A percentile compares a stretch with the other conserved stretches of the same genome.
Evolutionary conservation across 2,113 vertebrate genomes (phyloP).

Genomic region (Eulemur rufifrons): DNA sequence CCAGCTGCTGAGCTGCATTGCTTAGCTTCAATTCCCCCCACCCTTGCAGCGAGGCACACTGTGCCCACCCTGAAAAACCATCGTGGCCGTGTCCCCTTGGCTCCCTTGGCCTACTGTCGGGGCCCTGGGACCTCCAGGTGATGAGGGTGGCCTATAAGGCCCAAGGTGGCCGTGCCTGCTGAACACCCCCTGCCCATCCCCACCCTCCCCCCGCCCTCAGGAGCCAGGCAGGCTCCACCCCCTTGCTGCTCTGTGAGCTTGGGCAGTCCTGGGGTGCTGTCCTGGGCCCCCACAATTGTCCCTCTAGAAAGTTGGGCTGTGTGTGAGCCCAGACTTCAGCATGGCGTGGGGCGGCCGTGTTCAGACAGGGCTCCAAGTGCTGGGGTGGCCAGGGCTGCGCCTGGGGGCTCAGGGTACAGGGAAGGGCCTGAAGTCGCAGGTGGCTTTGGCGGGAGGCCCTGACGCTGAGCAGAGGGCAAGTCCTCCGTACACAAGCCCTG

Average conservation of each 20-base stretch:
- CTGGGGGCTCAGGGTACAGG: not conserved
- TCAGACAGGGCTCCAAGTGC: not conserved
- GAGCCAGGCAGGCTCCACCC: not conserved
- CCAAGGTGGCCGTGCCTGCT: not conserved
- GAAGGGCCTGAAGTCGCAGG: not conserved
- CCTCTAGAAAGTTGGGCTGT: not conserved
- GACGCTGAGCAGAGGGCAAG: not conserved
- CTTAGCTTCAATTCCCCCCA: not conserved
- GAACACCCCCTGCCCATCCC: too few species aligned
- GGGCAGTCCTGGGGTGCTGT: not conserved
- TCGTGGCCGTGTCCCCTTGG: not conserved
- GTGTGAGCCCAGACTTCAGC: not conserved
- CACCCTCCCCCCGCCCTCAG: not conserved
- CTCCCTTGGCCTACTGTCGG: not conserved
- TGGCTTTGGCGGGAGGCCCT: not conserved
- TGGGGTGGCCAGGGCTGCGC: not conserved
- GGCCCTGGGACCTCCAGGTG: not conserved
- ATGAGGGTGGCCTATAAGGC: not conserved
- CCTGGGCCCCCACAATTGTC: not conserved
- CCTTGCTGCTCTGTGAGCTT: not conserved
- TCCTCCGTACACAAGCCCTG: not conserved
- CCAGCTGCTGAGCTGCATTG: not conserved
- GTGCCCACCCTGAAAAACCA: not conserved
- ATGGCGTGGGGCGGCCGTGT: not conserved
- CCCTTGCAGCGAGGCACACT: not conserved